Evolutionary conservation across 2,113 vertebrate genomes (phyloP).

Genomic region (Willisornis vidua): DNA sequence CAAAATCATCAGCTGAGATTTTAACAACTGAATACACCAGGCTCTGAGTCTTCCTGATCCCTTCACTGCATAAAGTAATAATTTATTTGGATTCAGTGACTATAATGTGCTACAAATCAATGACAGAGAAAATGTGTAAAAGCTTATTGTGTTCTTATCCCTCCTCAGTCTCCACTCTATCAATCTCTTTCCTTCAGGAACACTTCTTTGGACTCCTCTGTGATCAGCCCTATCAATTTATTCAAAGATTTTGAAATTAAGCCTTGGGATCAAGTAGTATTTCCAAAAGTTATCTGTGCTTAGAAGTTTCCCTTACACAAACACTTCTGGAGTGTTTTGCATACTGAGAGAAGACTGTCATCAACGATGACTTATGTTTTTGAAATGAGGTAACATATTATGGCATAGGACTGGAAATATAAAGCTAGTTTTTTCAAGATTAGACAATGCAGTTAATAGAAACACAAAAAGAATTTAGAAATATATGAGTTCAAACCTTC

Average conservation of each 20-base stretch:
- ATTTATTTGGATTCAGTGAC: background rate
- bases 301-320: background rate
- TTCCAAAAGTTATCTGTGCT: background rate
- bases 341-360: background rate
- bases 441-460: background rate
- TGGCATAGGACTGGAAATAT: background rate
- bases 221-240: background rate
- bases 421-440: background rate
- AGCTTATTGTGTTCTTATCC: background rate
- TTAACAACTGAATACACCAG: background rate
- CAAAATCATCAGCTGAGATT: background rate
- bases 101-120: background rate
- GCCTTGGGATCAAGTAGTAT: background rate
- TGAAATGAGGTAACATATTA: background rate
- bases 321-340: background rate
- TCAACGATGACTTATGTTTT: background rate
- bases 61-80: background rate
- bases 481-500: background rate
- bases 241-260: background rate
- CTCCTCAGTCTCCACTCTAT: background rate
- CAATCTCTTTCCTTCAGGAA: background rate
- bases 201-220: background rate
- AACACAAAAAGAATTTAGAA: background rate
- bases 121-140: background rate
- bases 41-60: background rate